phyloP scores from a whole-genome alignment of 1,140 invertebrate genomes.

The Aleiodes sp. region DNA sequence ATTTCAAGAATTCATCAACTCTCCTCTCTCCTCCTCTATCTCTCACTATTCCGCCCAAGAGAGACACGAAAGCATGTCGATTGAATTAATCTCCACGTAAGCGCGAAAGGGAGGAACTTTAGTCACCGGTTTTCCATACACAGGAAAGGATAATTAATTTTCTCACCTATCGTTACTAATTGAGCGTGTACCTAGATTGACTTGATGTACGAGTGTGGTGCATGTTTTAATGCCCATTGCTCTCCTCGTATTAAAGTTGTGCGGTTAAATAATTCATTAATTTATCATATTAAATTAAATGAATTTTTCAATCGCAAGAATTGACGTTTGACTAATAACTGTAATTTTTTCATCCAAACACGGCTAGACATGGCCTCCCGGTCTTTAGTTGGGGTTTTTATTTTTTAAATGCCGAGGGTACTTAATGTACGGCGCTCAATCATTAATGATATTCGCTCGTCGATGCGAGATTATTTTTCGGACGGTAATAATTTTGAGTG shows the following conservation, averaged over 20 bases:
- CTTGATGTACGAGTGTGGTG: conserved; percentile 29
- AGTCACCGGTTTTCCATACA: conserved; percentile 32
- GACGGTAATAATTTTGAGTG: neutral
- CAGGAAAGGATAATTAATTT: conserved; percentile 52
- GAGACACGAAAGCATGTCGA: conserved; percentile 37
- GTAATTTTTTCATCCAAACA: neutral
- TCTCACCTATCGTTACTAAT: conserved; percentile 49
- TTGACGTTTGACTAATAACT: neutral
- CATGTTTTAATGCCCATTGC: conserved; percentile 2
- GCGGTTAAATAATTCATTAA: neutral
- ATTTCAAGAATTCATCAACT: conserved; percentile 34
- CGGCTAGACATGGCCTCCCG: neutral
- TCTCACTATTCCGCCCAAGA: neutral
- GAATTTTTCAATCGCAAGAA: neutral
- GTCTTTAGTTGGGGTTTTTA: neutral
- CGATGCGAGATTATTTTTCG: neutral
- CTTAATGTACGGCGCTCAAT: too few species aligned
- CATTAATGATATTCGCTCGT: neutral
- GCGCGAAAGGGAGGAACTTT: neutral
- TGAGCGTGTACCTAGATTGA: conserved; percentile 37
- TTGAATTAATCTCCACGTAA: conserved; percentile 43
- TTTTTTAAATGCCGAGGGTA: too few species aligned
- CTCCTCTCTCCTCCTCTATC: conserved; percentile 1
- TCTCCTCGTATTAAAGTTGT: neutral
- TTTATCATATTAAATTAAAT: neutral